These are phyloP conservation scores for Stenichneumon culpator DNA, from an alignment of 2,888 invertebrate genomes.

Conservation along the genomic window DNA sequence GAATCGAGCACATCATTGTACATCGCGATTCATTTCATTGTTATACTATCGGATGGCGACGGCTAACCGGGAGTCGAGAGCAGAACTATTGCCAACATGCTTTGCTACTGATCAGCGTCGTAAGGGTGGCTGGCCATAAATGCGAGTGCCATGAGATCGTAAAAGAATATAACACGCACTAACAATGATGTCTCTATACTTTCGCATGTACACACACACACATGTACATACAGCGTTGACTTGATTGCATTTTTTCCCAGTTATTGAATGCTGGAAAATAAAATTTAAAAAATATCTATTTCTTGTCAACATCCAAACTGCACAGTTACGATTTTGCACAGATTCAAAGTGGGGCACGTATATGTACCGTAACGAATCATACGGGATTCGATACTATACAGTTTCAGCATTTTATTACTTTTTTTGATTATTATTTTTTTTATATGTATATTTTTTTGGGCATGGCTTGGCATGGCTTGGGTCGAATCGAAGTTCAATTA, in stretches of 20 bases:
- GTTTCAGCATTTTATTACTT: neutral
- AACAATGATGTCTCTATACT: neutral
- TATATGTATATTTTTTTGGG: neutral
- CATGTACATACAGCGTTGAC: neutral
- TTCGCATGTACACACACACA: neutral
- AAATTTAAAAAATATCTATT: neutral
- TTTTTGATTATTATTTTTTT: neutral
- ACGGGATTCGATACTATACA: neutral
- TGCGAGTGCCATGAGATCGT: constrained; percentile 12
- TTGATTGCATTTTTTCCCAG: constrained; percentile 41
- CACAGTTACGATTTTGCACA: neutral
- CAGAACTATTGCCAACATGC: neutral
- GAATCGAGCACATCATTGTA: constrained; percentile 1
- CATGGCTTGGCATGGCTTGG: neutral
- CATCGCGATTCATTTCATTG: constrained; percentile 9
- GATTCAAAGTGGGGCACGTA: neutral
- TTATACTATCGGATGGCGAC: constrained; percentile 19
- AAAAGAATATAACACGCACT: constrained; percentile 37
- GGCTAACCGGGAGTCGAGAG: constrained; percentile 13
- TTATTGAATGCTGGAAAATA: constrained; percentile 3
- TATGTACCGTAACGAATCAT: neutral
- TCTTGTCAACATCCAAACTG: neutral
- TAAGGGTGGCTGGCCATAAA: constrained; percentile 31
- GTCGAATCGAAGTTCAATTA: neutral
- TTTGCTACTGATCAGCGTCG: constrained; percentile 34